phyloP scores from a whole-genome alignment of 1,140 invertebrate species.

The Diachasma alloeum region DNA sequence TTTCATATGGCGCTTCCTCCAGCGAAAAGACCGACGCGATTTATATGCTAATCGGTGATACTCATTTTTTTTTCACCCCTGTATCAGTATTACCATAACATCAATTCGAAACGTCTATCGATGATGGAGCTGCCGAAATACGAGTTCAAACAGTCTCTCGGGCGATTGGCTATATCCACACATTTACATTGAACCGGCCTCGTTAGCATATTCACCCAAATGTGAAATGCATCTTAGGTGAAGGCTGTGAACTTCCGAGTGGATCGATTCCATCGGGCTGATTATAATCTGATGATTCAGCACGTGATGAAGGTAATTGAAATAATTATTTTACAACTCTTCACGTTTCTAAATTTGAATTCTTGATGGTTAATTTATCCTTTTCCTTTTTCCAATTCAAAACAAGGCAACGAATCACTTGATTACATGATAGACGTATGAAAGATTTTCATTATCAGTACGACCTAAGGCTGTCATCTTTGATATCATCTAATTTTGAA shows the following conservation, averaged over 20 bases:
- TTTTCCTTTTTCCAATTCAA: too few relatives aligned
- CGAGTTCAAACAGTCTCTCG: neutral
- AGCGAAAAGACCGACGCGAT: constrained; percentile 24
- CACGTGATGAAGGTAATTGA: too few relatives aligned
- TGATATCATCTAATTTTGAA: too few relatives aligned
- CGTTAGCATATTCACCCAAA: neutral
- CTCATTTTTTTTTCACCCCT: neutral
- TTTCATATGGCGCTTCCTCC: neutral
- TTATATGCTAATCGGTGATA: constrained; percentile 41
- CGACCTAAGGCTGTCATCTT: too few relatives aligned
- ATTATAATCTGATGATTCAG: too few relatives aligned
- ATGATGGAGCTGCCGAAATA: neutral
- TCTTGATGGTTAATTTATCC: too few relatives aligned
- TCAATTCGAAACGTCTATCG: constrained; percentile 19
- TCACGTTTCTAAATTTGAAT: too few relatives aligned
- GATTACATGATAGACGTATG: too few relatives aligned
- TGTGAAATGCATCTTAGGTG: neutral
- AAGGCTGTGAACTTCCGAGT: neutral
- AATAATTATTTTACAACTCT: too few relatives aligned
- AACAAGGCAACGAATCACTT: too few relatives aligned
- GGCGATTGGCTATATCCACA: neutral
- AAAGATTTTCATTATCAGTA: too few relatives aligned
- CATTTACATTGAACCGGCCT: neutral
- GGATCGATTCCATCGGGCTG: too few relatives aligned
- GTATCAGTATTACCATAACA: constrained; percentile 17